phyloP scores from a whole-genome alignment of 2,113 vertebrate genomes.

The Chionomys nivalis region DNA sequence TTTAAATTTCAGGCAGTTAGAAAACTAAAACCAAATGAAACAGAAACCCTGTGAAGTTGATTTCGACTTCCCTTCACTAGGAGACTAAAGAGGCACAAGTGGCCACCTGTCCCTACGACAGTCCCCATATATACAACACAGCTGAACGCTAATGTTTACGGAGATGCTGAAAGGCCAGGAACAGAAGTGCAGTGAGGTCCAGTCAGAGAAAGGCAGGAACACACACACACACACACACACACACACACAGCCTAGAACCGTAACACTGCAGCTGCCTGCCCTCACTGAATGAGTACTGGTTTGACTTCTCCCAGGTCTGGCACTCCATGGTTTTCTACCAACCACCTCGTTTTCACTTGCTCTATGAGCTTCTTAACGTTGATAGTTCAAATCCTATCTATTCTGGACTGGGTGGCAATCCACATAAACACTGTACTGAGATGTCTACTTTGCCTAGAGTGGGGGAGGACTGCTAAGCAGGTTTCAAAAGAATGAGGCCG shows the following conservation, averaged over 20 bases:
- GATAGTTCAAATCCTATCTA: background rate
- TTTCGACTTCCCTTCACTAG: background rate
- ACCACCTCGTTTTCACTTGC: background rate
- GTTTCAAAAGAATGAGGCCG: background rate
- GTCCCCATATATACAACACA: background rate
- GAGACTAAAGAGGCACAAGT: background rate
- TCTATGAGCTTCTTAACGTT: background rate
- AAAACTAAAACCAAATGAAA: background rate
- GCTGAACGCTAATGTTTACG: background rate
- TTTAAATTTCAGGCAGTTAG: slow-evolving; percentile 40
- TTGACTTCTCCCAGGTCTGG: background rate
- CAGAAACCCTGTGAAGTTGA: background rate
- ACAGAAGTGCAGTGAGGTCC: background rate
- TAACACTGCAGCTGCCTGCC: background rate
- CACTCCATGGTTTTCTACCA: background rate
- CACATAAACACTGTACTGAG: background rate
- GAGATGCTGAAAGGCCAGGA: background rate
- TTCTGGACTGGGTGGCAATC: background rate
- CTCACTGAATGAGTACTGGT: background rate
- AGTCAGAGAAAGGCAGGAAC: background rate
- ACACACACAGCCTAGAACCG: background rate
- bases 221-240: background rate
- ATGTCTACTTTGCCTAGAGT: background rate
- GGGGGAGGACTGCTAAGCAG: background rate
- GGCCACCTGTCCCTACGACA: background rate